Evolutionary conservation across 2,888 invertebrate species (phyloP).

Genomic region (Plagodis dolabraria): DNA sequence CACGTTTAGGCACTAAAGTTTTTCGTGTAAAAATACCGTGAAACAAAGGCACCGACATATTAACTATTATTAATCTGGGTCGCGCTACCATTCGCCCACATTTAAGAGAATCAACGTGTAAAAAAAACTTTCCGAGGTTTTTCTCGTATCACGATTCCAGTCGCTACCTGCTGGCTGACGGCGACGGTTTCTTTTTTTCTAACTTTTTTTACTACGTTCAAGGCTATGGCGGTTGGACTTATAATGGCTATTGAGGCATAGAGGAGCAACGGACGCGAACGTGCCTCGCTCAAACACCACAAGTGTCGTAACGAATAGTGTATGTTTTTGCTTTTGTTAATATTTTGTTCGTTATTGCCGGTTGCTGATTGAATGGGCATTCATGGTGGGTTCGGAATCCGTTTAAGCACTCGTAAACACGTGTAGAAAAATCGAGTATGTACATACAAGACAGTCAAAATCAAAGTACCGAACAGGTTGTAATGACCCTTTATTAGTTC

Average conservation of each 20-base stretch:
- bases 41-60: background rate
- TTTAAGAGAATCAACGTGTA: constrained; percentile 7
- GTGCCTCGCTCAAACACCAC: constrained; percentile 16
- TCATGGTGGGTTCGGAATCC: constrained; percentile 10
- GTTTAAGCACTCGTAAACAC: constrained; percentile 4
- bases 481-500: constrained; percentile 5
- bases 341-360: constrained; percentile 22
- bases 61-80: background rate
- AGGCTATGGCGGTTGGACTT: constrained; percentile 43
- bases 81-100: background rate
- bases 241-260: constrained; percentile 7
- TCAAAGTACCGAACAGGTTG: too few relatives aligned
- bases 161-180: constrained; percentile 56
- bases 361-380: constrained; percentile 25
- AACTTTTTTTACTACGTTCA: constrained; percentile 46
- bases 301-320: constrained; percentile 12
- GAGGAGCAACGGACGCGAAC: constrained; percentile 24
- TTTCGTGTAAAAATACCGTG: background rate
- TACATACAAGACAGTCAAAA: too few relatives aligned
- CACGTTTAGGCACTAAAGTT: background rate
- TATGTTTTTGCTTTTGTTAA: constrained; percentile 27
- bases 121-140: constrained; percentile 36
- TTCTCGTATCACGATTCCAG: constrained; percentile 51
- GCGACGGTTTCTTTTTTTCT: constrained; percentile 18
- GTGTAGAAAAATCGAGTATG: too few relatives aligned